Evolutionary conservation across 2,797 vertebrate genomes (phyloP), one percentile per base, ranked within the genome.

Genomic region (Muscicapa striata): DNA sequence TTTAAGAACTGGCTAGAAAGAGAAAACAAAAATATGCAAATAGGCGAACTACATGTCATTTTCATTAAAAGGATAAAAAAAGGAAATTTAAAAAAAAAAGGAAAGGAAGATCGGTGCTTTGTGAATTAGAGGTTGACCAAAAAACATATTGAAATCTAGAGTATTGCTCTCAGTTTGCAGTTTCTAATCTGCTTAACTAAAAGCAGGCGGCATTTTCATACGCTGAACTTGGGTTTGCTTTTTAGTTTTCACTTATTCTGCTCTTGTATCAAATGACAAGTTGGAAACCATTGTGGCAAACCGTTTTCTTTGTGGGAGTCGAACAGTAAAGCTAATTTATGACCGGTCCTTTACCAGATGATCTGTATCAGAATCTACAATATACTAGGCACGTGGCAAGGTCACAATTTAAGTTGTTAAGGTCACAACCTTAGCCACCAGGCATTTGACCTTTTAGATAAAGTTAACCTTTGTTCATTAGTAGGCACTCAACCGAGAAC

Each of bases 391-490:
- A 98, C 98, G 98, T 98, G 98, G 98, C 98, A 97, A 98, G 98
- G 98, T 99, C 98, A 97, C 97, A 98, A 98, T 98, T 98, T 98
- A 98, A 98, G 98, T 98, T 98, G 98, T 98, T 98, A 97, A 97
- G 98, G 98, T 98, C 97, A 86, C 92, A 98, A 99, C 98, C 98
- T 98, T 98, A 98, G 98, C 98, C 98, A 98, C 98, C 96, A 98
- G 97, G 98, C 98, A 97, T 98, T 99, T 99, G 98, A 99, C 99
- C 98, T 98, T 98, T 98, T 98, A 98, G 98, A 98, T 98, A 99
- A 99, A 99, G 98, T 98, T 98, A 98, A 98, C 98, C 98, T 98
- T 98, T 98, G 98, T 98, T 98, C 98, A 98, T 99, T 99, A 98
- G 98, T 98, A 98, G 98, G 97, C 98, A 98, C 98, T 98, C 98